Conservation (phyloP, 2,113 vertebrate genomes). For the Larimichthys crocea region DNA sequence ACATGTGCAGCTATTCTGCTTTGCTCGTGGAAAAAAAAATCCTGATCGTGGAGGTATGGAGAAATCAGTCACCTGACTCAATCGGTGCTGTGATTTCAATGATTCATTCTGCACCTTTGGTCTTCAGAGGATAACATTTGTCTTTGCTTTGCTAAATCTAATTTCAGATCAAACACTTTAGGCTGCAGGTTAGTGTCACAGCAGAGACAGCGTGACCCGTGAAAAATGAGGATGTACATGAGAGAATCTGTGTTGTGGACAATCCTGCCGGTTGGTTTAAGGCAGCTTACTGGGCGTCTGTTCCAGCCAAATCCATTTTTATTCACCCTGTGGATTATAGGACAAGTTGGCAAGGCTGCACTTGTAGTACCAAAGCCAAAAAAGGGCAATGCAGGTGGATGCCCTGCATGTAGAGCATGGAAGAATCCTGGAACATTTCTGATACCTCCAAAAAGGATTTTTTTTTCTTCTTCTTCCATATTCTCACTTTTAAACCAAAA, state of each 20-base stretch:
- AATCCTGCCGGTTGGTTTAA: constrained; percentile 58
- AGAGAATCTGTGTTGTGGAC: constrained; percentile 41
- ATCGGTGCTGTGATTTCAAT: background rate
- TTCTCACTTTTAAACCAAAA: background rate
- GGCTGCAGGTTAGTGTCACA: constrained; percentile 15
- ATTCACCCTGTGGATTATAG: constrained; percentile 73
- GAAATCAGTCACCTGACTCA: background rate
- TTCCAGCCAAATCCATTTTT: constrained; percentile 75
- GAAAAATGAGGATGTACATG: constrained; percentile 31
- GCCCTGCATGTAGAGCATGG: constrained; percentile 18
- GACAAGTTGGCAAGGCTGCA: constrained; percentile 41
- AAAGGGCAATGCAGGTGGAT: constrained; percentile 44
- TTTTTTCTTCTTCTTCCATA: background rate
- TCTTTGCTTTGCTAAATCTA: background rate
- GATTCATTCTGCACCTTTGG: background rate
- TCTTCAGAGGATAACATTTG: background rate
- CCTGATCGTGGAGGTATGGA: no score
- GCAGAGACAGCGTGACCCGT: constrained; percentile 19
- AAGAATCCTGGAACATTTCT: background rate
- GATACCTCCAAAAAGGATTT: background rate
- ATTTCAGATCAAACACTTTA: background rate
- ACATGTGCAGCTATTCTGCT: background rate
- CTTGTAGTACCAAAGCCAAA: constrained; percentile 21
- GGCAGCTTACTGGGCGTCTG: constrained; percentile 63
- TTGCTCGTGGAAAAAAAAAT: background rate